Evolutionary conservation across 2,113 vertebrate genomes (phyloP).

Genomic region (Tragelaphus scriptus): DNA sequence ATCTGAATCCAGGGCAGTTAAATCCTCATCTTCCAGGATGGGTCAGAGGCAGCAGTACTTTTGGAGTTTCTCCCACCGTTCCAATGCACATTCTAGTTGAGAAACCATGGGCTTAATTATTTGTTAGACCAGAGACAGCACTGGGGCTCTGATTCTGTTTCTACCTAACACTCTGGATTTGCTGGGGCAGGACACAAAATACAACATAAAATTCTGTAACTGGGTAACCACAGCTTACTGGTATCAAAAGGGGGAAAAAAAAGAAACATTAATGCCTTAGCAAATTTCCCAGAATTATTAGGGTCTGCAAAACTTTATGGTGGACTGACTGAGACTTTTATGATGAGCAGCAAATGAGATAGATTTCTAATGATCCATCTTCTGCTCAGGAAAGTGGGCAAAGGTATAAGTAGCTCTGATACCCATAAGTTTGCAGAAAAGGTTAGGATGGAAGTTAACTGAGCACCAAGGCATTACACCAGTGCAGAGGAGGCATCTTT

Average conservation of each 20-base stretch:
- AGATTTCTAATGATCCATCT: not conserved
- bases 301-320: not conserved
- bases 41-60: fast-evolving
- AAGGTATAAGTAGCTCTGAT: not conserved
- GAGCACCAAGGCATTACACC: not conserved
- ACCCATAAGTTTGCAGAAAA: not conserved
- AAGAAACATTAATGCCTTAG: not conserved
- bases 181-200: not conserved
- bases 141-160: not conserved
- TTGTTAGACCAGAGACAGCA: not conserved
- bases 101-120: not conserved
- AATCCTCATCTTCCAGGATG: not conserved
- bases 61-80: not conserved
- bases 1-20: not conserved
- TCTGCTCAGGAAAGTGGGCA: not conserved
- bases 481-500: not conserved
- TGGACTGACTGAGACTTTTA: not conserved
- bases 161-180: not conserved
- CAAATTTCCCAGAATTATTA: not conserved
- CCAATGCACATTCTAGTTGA: not conserved
- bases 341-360: not conserved
- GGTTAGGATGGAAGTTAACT: not conserved
- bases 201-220: not conserved
- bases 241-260: fast-evolving
- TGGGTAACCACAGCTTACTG: not conserved